Base-by-base conservation (phyloP, 2,888 invertebrate species). In the Athalia cordata region DNA sequence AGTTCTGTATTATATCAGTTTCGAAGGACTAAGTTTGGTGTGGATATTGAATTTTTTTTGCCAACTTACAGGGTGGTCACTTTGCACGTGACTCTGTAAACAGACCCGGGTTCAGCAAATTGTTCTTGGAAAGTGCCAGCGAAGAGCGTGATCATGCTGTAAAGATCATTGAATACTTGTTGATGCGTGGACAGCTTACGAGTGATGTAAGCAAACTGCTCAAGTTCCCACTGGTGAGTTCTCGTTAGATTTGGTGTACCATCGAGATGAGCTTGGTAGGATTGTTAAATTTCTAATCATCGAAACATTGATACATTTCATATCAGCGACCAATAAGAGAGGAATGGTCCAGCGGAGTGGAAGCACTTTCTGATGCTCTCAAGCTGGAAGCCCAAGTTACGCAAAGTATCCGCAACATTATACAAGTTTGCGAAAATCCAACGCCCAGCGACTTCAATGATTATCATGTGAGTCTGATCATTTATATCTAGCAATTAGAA, bases 111-210 rank as follows among this genome's bases (percentile, higher is more conserved):
- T 96, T 98, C 87, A 94, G 96, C 4, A 95, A 97, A 84, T 91
- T 96, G 85, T 98, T 98, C 92, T 94, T 97, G 88, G 94, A 95
- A 2, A 93, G 96, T 0, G 96, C 97, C 0, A 93, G 93, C 9
- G 98, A 98, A 89, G 98, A 98, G 90, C 93, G 97, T 74, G 94
- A 95, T 79, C 98, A 98, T 88, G 97, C 97, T 0, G 94, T 95
- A 86, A 96, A 96, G 88, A 92, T 98, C 52, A 96, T 98, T 78
- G 95, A 96, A 80, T 98, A 98, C 90, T 90, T 98, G 80, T 93
- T 96, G 74, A 96, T 96, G 95, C 93, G 98, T 87, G 96, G 96
- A 85, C 93, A 95, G 84, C 92, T 96, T 57, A 94, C 93, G 11
- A 88, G 90, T n/a, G 92, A 93, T 80, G 92, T 94, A 83, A 92